Evolutionary conservation across 2,113 vertebrate species (phyloP), one percentile per base, ranked within the genome.

Genomic region (Castor canadensis): DNA sequence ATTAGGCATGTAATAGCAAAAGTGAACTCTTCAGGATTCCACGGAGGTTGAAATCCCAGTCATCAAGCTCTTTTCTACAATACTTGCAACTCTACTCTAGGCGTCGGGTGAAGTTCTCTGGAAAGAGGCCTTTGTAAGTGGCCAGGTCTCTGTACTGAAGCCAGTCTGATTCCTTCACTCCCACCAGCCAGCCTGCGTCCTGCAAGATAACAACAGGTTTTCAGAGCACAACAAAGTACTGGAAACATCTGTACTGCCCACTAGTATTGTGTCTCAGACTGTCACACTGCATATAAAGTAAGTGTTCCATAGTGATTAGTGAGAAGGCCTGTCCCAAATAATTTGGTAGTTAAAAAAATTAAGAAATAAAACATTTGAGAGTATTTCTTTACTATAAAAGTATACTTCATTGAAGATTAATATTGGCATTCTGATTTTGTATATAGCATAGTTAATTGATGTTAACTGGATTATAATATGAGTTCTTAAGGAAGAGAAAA

Each of bases 131-230:
- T 98, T 99, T 99, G 13, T 98, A 98, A 76, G 98, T 98, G 20
- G 97, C 92, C 24, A 95, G 97, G 85, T 98, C 97, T 92, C 98
- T 99, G 58, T 98, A 98, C 60, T 99, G 98, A 79, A 98, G 98
- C 99, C 99, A 99, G 32, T 99, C 99, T 0, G 94, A 98, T 96
- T 99, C 99, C 97, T 98, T 99, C 94, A 99, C 97, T 38, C 99
- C 99, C 22, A 99, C 99, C 90, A 99, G 98, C 99, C 99, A 99
- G 73, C 99, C 99, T 19, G 99, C 99, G 86, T 99, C 99, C 99
- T 99, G 98, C 69, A 98, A 98, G 85, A 90, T 56, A 98, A 95
- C 95, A 43, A 97, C 19, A 96, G 85, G 24, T 3, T 79, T 60
- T 97, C 88, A 96, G 93, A 80, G 20, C 35, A 79, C 43, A 47